These are phyloP conservation scores for Lycodopsis pacificus DNA, from an alignment of 2,797 vertebrate species.

Conservation along the genomic window DNA sequence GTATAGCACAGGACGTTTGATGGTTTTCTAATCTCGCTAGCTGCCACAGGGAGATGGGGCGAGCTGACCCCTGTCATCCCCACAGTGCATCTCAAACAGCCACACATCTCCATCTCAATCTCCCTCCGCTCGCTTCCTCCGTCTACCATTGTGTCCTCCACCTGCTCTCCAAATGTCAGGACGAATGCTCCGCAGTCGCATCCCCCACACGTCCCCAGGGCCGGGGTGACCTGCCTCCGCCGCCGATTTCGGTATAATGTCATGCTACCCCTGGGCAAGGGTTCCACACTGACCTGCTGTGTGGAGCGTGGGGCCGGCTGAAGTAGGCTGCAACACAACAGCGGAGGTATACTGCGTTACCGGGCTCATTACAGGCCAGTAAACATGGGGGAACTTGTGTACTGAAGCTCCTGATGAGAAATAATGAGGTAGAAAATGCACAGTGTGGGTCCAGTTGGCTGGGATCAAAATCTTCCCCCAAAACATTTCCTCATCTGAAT, in stretches of 20 bases:
- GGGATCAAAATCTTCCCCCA: background rate
- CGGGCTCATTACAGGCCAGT: constrained; percentile 13
- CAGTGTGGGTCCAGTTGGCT: background rate
- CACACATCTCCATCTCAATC: constrained; percentile 79
- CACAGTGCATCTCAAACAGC: constrained; percentile 79
- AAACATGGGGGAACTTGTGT: background rate
- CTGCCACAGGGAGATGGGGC: constrained; percentile 79
- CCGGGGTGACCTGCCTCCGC: constrained; percentile 62
- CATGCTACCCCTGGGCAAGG: constrained; percentile 65
- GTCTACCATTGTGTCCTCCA: constrained; percentile 71
- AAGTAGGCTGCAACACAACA: constrained; percentile 36
- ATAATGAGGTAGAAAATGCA: constrained; percentile 25
- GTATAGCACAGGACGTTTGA: constrained; percentile 78
- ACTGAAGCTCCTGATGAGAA: constrained; percentile 17
- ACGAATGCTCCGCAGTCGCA: constrained; percentile 60
- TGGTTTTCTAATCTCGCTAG: constrained; percentile 82
- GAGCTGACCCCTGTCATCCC: constrained; percentile 79
- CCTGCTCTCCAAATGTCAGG: constrained; percentile 81
- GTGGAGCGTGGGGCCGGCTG: constrained; percentile 20
- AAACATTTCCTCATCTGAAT: constrained; percentile 12
- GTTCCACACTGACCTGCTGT: constrained; percentile 59
- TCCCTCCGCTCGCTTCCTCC: constrained; percentile 59
- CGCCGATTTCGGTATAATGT: constrained; percentile 64
- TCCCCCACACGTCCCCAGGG: constrained; percentile 53
- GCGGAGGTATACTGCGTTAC: constrained; percentile 10